Evolutionary conservation across 2,113 vertebrate species (phyloP).

Genomic region (Archilochus colubris): DNA sequence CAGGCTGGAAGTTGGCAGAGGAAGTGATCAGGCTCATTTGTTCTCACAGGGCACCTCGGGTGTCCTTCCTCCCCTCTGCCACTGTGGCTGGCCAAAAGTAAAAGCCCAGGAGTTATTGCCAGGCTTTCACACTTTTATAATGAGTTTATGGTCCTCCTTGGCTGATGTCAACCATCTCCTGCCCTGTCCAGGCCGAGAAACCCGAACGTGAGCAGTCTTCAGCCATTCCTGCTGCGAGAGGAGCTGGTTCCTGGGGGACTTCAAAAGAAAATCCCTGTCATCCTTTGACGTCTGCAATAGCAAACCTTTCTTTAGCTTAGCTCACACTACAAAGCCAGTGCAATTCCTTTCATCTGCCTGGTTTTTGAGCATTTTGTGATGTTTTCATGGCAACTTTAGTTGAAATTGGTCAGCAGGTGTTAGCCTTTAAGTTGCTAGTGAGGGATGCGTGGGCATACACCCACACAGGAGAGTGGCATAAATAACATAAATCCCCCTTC

Average conservation of each 20-base stretch:
- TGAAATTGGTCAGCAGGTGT: neutral
- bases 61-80: neutral
- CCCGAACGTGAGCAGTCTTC: neutral
- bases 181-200: neutral
- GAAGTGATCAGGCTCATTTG: neutral
- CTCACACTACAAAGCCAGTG: neutral
- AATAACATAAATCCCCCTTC: neutral
- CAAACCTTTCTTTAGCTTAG: neutral
- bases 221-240: neutral
- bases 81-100: neutral
- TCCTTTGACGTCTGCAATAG: neutral
- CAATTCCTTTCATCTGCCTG: neutral
- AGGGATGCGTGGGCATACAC: fast-evolving
- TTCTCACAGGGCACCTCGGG: neutral
- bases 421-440: neutral
- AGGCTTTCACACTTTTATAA: neutral
- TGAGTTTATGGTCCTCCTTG: neutral
- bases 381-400: neutral
- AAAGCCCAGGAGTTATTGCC: neutral
- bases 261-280: neutral
- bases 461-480: neutral
- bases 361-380: neutral
- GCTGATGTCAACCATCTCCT: neutral
- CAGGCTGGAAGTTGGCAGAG: neutral
- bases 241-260: neutral